Evolutionary conservation across 2,888 invertebrate species (phyloP), one percentile per base, ranked within the genome.

Genomic region (Aleiodes leptofemur): DNA sequence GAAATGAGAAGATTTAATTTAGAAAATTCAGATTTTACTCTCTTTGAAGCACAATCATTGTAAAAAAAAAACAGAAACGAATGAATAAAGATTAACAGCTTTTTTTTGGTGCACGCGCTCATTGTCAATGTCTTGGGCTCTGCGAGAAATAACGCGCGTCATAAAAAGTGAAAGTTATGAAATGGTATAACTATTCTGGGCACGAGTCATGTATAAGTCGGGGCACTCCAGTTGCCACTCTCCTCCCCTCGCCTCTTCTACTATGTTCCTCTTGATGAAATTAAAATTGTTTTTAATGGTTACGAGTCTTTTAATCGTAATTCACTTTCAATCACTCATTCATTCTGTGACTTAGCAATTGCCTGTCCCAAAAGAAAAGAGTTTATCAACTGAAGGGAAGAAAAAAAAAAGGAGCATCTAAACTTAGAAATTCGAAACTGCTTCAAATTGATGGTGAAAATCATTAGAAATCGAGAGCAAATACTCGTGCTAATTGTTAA

Each of bases 91-190:
- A 3, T 34, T 13, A 57, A 31, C 48, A 50, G 13, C 29, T 68
- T 51, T 70, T 55, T 50, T 70, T 76, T n/a, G 59, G 31, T 34
- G 34, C 23, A 53, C 5, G 13, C 57, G 59, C 53, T 72, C 69
- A 70, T 72, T 75, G 51, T 69, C 69, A 71, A 64, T 73, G 74
- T 77, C 75, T 73, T 69, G 73, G 64, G 73, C 76, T 74, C 74
- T 23, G 48, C 38, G 53, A 64, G 51, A 64, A 72, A 78, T 78
- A 80, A 74, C 78, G 78, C 77, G 74, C 79, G 78, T 77, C 78
- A 79, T 80, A 79, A 79, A 80, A 74, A 81, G 79, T 81, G 80
- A 81, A 81, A 81, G 80, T 81, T 75, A 76, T 78, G 78, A 80
- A 68, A 80, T 81, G 79, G 81, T 73, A 77, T 79, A 78, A 80